Evolutionary conservation across 2,888 invertebrate genomes (phyloP), one percentile per base, ranked within the genome.

Genomic region (Tenthredo notha): DNA sequence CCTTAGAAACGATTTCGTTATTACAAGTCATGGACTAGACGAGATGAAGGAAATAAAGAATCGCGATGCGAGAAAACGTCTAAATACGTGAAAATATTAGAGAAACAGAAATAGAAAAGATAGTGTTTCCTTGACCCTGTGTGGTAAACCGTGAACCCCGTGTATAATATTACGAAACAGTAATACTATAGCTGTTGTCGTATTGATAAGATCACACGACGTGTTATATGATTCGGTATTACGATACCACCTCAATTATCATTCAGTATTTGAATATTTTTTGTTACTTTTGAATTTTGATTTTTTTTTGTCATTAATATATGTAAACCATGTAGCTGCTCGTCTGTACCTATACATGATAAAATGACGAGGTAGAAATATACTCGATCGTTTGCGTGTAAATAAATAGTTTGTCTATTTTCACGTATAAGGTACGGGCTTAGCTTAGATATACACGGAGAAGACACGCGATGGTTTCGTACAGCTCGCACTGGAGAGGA

Each of bases 331-430:
- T 67, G 6, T 12, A 67, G 18, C 33, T 2, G 33, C 37, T 33
- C 15, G 33, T n/a, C n/a, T n/a, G 50, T 50, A 37, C 7, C 37
- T 7, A 50, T 37, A 50, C 10, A 25, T 4, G 47, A n/a, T 21
- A 2, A 61, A 61, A 61, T n/a, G 25, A 61, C 61, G 7, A 9
- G 25, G 25, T n/a, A 61, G 9, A n/a, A 21, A 61, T 61, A 25
- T 1, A 6, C 77, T n/a, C 10, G 12, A 2, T 29, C 15, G n/a
- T 4, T 78, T 2, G 78, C 78, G 58, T 78, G 78, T 58, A 78
- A 78, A 78, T 37, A 58, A 78, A 78, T 78, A 78, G 33, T 58
- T 58, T 78, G 58, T 78, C 37, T 58, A 78, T 78, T 78, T 78
- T 78, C 58, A 78, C 78, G 18, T 25, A 54, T 15, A 18, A 47